Base-by-base conservation (phyloP, 1,140 invertebrate genomes). In the Drosophila paulistorum region DNA sequence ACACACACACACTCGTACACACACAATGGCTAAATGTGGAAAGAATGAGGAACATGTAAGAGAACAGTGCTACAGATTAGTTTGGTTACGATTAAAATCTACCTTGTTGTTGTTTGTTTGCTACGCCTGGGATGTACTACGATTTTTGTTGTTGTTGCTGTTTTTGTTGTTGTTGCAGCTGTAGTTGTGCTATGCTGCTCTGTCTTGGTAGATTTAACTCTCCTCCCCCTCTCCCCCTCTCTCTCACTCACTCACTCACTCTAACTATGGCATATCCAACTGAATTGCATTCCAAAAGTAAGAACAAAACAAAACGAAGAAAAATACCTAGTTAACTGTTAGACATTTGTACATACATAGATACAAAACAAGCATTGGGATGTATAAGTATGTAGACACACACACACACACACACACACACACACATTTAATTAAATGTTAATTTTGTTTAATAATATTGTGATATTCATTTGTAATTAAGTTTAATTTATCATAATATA, bases 221-320 rank as follows among this genome's bases (percentile, higher is more conserved):
- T 17, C n/a, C 42, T 14, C 14, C 42, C 41, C 5, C 45, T 51
- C 26, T 39, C 54, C 17, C 42, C 14, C 37, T 20, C n/a, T 57
- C 35, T 41, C 37, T 35, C 20, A 17, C 51, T 66, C 59, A 26
- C 39, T 61, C 51, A 37, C 35, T 14, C 23, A 41, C 54, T 14
- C 70, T 60, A 41, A 72, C 62, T 68, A 62, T 55, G 57, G 69
- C 57, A 64, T n/a, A 71, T 65, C 67, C 76, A 86, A 86, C 77
- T 69, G 64, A 30, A 87, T 77, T 86, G 84, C 83, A 86, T 86
- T 86, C 83, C 83, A 86, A 87, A 86, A 87, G 84, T 84, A 74
- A 77, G 65, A 87, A 85, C 65, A 68, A 39, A 75, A 77, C 87
- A 30, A 30, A 30, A 10, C 5, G 30, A 30, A 30, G 30, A 30